Evolutionary conservation across 92 coral and sea anemone genomes (phyloP).

Genomic region (Zoanthus sociatus): DNA sequence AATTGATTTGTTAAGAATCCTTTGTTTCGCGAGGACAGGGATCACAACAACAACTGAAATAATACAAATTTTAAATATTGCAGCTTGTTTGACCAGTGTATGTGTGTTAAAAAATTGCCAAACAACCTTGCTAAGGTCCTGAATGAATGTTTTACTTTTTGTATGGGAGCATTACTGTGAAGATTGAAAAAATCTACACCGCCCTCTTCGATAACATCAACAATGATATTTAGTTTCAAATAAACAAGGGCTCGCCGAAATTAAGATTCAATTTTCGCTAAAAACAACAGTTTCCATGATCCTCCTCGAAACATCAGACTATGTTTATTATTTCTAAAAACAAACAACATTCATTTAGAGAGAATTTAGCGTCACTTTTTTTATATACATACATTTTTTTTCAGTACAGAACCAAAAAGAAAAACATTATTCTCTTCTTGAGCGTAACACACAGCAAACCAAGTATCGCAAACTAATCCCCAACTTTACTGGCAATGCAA

Average conservation of each 20-base stretch:
- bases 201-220: conserved; percentile 26
- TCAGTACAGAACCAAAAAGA: not conserved
- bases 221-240: conserved; percentile 13
- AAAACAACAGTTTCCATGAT: not conserved
- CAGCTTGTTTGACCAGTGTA: too few relatives aligned
- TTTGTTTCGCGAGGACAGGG: not conserved
- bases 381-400: too few relatives aligned
- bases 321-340: not conserved
- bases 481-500: not conserved
- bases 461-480: not conserved
- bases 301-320: not conserved
- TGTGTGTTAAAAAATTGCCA: not conserved
- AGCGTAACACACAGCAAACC: not conserved
- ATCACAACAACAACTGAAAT: not conserved
- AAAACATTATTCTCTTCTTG: not conserved
- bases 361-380: too few relatives aligned
- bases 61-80: not conserved
- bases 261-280: not conserved
- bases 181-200: not conserved
- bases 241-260: conserved; percentile 3
- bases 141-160: not conserved
- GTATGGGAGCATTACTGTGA: not conserved
- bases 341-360: not conserved
- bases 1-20: not conserved
- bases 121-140: not conserved